A percentile compares a stretch with the other conserved stretches of the same genome.
phyloP scores from a whole-genome alignment of 2,888 invertebrate genomes.

The Plemyria rubiginata region DNA sequence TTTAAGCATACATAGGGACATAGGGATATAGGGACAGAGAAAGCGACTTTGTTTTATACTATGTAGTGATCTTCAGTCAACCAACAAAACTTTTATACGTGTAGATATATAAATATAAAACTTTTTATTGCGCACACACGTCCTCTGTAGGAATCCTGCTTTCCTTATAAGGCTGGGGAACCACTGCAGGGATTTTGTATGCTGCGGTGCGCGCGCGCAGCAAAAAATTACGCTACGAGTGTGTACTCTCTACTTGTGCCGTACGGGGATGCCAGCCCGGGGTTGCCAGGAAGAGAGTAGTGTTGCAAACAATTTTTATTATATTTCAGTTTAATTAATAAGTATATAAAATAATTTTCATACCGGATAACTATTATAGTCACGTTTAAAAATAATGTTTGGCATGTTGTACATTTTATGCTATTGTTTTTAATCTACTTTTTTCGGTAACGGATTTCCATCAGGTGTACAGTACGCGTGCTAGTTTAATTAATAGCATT shows the following conservation, averaged over 20 bases:
- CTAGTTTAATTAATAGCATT: too few species aligned
- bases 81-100: neutral
- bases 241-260: conserved; percentile 62
- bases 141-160: conserved; percentile 74
- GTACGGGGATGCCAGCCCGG: conserved; percentile 67
- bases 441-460: too few species aligned
- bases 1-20: too few species aligned
- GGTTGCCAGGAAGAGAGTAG: conserved; percentile 46
- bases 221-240: conserved; percentile 80
- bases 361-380: too few species aligned
- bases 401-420: too few species aligned
- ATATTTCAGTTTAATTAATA: neutral
- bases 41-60: too few species aligned
- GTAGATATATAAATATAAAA: conserved; percentile 74
- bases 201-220: conserved; percentile 64
- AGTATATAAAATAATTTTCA: too few species aligned
- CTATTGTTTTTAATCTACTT: too few species aligned
- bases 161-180: conserved; percentile 77
- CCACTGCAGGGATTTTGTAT: conserved; percentile 71
- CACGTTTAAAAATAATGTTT: too few species aligned
- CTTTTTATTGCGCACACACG: conserved; percentile 76
- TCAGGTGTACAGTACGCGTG: too few species aligned
- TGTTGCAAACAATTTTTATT: conserved; percentile 9
- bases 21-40: too few species aligned
- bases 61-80: too few species aligned